Evolutionary conservation across 2,113 vertebrate species (phyloP), one percentile per base, ranked within the genome.

Genomic region (Petromus typicus): DNA sequence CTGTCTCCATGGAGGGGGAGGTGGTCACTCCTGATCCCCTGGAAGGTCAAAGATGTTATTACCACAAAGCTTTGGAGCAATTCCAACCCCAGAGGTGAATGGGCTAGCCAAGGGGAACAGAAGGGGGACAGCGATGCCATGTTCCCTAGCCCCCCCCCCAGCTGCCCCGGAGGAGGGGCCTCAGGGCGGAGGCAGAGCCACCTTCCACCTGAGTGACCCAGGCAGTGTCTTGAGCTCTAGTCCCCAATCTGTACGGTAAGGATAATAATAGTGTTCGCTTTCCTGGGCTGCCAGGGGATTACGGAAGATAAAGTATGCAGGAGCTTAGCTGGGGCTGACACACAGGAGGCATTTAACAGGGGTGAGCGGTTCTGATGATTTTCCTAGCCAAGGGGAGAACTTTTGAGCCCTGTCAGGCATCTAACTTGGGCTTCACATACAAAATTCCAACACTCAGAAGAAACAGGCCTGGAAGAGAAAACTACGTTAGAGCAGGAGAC

Each of bases 391-490:
- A n/a, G 54, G 81, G 83, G 7, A 32, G 40, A 93, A 37, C 12
- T 20, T 16, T 9, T 9, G 27, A 34, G 37, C 11, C 3, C 37
- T 32, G 57, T 61, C 54, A 17, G 85, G 27, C 57, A 67, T 0
- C 5, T 7, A n/a, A 43, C 76, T 37, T 61, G 80, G 83, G 27
- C 67, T 61, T 90, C 86, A 43, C 86, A 80, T 64, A 51, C 75
- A n/a, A 59, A 84, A 34, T 66, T 79, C 79, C 45, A 87, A 91
- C 40, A 2, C 69, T 84, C 51, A 14, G 57, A 73, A 76, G 59
- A 85, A 86, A 91, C 30, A 78, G 80, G 64, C 87, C 57, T 30
- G 4, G 80, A 45, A 69, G 81, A 90, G 83, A 48, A 89, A 92
- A 79, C 32, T 79, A 69, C 79, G 66, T 10, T 22, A 17, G 27